Conservation (phyloP, 2,797 vertebrate genomes). For the Prunella strophiata region DNA sequence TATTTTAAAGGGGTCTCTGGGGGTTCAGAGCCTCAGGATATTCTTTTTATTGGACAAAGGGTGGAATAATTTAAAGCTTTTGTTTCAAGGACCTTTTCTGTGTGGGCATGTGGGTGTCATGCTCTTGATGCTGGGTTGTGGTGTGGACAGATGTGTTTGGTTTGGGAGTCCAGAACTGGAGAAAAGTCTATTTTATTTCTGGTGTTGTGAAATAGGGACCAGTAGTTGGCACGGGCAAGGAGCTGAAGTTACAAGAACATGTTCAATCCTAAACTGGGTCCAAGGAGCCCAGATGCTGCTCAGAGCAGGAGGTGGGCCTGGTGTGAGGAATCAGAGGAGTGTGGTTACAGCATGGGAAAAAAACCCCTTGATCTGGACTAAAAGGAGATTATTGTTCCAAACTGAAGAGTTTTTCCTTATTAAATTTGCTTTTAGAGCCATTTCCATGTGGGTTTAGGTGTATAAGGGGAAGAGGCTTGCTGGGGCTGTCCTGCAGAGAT, state of each 20-base stretch:
- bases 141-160: too few relatives aligned
- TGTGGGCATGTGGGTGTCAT: accelerated
- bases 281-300: background rate
- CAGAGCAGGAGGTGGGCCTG: background rate
- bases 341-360: accelerated
- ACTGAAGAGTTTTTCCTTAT: background rate
- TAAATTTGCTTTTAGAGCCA: background rate
- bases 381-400: background rate
- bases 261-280: too few relatives aligned
- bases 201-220: background rate
- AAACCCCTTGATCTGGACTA: background rate
- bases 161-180: background rate
- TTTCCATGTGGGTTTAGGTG: background rate
- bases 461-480: background rate
- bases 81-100: background rate
- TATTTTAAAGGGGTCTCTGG: background rate
- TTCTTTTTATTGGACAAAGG: background rate
- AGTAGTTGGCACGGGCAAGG: accelerated
- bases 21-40: background rate
- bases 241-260: accelerated
- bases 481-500: background rate
- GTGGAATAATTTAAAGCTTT: background rate
- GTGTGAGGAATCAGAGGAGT: accelerated
- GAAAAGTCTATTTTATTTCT: background rate
- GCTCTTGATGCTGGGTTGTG: background rate